Percentiles rank a stretch among this genome's conserved stretches.
These are phyloP conservation scores for Micronisus gabar DNA, from an alignment of 2,113 vertebrate genomes.

Conservation along the genomic window DNA sequence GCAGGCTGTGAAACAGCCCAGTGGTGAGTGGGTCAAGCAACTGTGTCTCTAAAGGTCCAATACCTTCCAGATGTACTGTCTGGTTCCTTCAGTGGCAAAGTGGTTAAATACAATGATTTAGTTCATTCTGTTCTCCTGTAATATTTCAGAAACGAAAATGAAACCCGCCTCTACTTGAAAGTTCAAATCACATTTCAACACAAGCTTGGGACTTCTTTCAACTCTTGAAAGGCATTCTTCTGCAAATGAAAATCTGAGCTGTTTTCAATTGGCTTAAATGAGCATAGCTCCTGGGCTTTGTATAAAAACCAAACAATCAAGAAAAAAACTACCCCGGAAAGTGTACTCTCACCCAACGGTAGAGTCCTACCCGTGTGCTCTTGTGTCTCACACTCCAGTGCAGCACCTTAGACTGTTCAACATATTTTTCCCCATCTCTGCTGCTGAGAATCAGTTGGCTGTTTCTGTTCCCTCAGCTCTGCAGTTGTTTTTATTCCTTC, in stretches of 20 bases:
- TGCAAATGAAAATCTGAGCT: neutral
- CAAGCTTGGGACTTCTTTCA: neutral
- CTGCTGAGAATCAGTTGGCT: neutral
- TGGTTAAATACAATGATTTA: neutral
- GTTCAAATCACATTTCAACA: neutral
- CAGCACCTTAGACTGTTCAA: neutral
- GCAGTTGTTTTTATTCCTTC: slow-evolving; percentile 25
- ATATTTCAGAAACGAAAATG: neutral
- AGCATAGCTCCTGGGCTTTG: neutral
- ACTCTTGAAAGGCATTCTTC: neutral
- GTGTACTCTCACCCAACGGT: neutral
- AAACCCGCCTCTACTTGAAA: neutral
- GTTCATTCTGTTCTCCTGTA: neutral
- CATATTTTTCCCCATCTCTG: neutral
- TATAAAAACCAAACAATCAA: neutral
- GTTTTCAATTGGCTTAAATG: neutral
- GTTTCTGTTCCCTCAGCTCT: neutral
- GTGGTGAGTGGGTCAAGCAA: neutral
- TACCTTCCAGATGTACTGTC: neutral
- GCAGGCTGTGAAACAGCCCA: neutral
- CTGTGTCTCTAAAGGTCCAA: neutral
- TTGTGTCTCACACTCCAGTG: neutral
- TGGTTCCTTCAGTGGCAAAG: neutral
- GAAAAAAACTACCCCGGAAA: neutral
- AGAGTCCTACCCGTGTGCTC: neutral